Evolutionary conservation across 2,797 vertebrate species (phyloP).

Genomic region (Centroberyx gerrardi): DNA sequence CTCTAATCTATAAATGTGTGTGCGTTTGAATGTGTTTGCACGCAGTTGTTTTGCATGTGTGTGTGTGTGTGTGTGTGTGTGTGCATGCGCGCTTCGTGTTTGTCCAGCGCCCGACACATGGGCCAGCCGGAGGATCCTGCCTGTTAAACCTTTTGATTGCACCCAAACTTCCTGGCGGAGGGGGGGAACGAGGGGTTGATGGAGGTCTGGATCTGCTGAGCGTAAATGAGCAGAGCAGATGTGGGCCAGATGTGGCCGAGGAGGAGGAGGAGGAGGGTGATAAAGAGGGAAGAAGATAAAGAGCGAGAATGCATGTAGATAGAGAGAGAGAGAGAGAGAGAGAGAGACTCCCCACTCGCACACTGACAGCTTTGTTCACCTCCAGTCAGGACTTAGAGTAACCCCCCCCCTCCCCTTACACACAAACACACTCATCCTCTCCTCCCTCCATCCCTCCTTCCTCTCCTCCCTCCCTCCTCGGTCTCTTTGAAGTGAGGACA

Average conservation of each 20-base stretch:
- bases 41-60: constrained; percentile 11
- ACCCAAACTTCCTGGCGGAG: constrained; percentile 68
- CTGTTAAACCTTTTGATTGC: constrained; percentile 68
- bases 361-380: constrained; percentile 80
- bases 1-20: not conserved
- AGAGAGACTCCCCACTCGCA: constrained; percentile 61
- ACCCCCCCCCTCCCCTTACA: constrained; percentile 43
- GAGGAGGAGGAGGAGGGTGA: not conserved
- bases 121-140: constrained; percentile 46
- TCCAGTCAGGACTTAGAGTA: constrained; percentile 49
- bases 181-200: constrained; percentile 3
- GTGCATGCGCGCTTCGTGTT: constrained; percentile 20
- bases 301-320: constrained; percentile 19
- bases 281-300: constrained; percentile 12
- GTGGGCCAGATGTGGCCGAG: constrained; percentile 72
- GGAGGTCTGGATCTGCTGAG: constrained; percentile 58
- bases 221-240: constrained; percentile 74
- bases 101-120: constrained; percentile 24
- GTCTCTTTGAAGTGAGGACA: constrained; percentile 74
- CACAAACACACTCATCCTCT: no score
- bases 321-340: constrained; percentile 11
- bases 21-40: not conserved
- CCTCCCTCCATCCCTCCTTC: constrained; percentile 9
- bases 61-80: constrained; percentile 14
- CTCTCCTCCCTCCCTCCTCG: constrained; percentile 47